Evolutionary conservation across 2,113 vertebrate genomes (phyloP).

Genomic region (Prochilodus magdalenae): DNA sequence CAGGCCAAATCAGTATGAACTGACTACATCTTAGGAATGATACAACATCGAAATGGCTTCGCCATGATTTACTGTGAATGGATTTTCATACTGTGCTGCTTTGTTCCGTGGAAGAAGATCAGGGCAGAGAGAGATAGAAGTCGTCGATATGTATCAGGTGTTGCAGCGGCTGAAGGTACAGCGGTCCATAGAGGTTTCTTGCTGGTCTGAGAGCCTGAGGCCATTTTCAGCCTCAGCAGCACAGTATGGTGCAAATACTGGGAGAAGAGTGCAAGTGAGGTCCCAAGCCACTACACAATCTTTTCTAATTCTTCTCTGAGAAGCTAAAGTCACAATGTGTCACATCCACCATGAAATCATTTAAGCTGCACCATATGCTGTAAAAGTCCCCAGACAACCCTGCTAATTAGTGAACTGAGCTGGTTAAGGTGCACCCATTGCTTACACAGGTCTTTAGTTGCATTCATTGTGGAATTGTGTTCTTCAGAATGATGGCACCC

Average conservation of each 20-base stretch:
- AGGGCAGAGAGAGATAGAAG: slow-evolving; percentile 2
- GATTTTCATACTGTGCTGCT: not conserved
- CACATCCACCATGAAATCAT: not conserved
- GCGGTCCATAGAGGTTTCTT: slow-evolving; percentile 45
- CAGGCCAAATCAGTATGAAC: not conserved
- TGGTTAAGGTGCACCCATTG: not conserved
- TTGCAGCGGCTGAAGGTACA: slow-evolving; percentile 49
- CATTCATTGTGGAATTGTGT: not conserved
- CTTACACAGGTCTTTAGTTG: not conserved
- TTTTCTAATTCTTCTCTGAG: slow-evolving; percentile 23
- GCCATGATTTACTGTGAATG: not conserved
- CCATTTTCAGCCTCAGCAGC: slow-evolving; percentile 49
- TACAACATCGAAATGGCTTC: not conserved
- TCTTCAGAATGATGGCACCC: too few relatives aligned
- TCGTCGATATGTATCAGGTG: slow-evolving; percentile 54
- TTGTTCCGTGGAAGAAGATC: not conserved
- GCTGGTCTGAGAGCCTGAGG: slow-evolving; percentile 52
- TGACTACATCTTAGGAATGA: not conserved
- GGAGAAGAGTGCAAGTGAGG: slow-evolving; percentile 30
- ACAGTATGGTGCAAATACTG: slow-evolving; percentile 39
- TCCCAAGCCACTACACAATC: slow-evolving; percentile 26
- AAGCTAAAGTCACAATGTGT: slow-evolving; percentile 11
- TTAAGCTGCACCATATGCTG: too few relatives aligned
- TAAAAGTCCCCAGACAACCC: not conserved
- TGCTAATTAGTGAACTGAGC: too few relatives aligned